A percentile compares a stretch with the other conserved stretches of the same genome.
Conservation (phyloP, 37 sponge, comb jelly and placozoan genomes). For the Halichondria panicea region DNA sequence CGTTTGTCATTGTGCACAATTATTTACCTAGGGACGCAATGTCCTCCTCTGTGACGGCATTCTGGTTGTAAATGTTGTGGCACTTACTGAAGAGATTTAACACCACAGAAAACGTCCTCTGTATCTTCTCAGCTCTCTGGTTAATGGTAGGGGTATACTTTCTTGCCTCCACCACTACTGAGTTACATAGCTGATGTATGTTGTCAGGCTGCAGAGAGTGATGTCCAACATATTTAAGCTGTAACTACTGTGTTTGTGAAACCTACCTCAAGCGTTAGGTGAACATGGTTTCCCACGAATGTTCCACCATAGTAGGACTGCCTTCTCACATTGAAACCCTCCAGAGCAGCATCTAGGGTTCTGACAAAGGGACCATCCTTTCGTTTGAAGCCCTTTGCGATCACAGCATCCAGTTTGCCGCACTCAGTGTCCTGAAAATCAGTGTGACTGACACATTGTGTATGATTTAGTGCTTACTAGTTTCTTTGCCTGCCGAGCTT, state of each 20-base stretch:
- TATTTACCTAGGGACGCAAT: slow-evolving; percentile 9
- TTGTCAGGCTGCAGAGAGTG: slow-evolving; percentile 7
- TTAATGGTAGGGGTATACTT: slow-evolving; percentile 2
- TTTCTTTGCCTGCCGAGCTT: too few relatives aligned
- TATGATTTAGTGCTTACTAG: background rate
- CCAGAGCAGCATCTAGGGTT: slow-evolving; percentile 27
- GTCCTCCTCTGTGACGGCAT: background rate
- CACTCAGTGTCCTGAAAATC: background rate
- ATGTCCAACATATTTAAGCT: background rate
- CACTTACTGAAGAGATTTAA: slow-evolving; percentile 27
- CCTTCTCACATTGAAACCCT: slow-evolving; percentile 12
- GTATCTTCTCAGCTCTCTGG: background rate
- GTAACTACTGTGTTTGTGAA: too few relatives aligned
- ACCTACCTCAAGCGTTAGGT: slow-evolving; percentile 33
- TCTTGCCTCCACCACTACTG: background rate
- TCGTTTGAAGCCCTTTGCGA: background rate
- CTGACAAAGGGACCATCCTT: slow-evolving; percentile 35
- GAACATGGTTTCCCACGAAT: slow-evolving; percentile 56
- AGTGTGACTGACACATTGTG: background rate
- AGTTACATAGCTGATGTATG: background rate
- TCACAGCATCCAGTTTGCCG: background rate
- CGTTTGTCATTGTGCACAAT: background rate
- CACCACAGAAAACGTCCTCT: background rate
- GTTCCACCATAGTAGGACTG: slow-evolving; percentile 44
- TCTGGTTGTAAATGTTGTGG: slow-evolving; percentile 8